These are phyloP conservation scores for Percopsis transmontana DNA, from an alignment of 2,113 vertebrate species.

Conservation along the genomic window DNA sequence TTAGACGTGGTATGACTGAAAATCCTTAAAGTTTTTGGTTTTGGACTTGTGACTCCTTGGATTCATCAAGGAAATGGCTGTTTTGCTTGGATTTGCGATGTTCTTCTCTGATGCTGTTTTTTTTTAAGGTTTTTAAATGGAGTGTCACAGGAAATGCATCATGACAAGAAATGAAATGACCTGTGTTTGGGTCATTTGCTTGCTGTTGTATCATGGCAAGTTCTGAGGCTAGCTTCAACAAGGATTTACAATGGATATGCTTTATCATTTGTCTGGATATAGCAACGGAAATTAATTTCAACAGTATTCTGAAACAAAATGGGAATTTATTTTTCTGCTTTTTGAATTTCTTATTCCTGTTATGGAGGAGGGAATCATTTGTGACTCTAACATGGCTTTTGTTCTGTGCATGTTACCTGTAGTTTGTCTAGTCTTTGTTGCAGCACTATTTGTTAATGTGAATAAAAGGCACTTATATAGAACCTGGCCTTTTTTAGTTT, in stretches of 20 bases:
- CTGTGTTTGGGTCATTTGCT: conserved; percentile 18
- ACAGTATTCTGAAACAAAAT: conserved; percentile 33
- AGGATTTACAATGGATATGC: conserved; percentile 28
- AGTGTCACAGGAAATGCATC: conserved; percentile 23
- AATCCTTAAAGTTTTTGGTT: too few species aligned
- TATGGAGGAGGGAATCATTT: conserved; percentile 27
- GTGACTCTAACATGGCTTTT: conserved; percentile 38
- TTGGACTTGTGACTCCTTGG: conserved; percentile 1
- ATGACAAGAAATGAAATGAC: conserved; percentile 34
- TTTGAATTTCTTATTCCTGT: conserved; percentile 48
- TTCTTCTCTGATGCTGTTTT: conserved; percentile 26
- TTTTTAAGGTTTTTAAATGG: conserved; percentile 58
- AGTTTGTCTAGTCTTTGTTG: conserved; percentile 64
- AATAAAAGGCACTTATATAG: conserved; percentile 80
- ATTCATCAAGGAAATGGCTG: conserved; percentile 13
- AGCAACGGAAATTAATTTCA: conserved; percentile 2
- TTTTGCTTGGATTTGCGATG: conserved; percentile 28
- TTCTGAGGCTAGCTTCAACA: conserved; percentile 19
- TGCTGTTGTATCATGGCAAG: conserved; percentile 25
- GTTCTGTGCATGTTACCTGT: conserved; percentile 67
- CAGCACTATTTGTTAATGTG: conserved; percentile 69
- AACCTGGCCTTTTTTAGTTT: conserved; percentile 9
- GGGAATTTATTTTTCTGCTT: conserved; percentile 14
- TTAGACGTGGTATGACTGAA: not conserved
- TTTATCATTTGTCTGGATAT: conserved; percentile 25